Evolutionary conservation across 2,888 invertebrate genomes (phyloP), one percentile per base, ranked within the genome.

Genomic region (Cheilosia pagana): DNA sequence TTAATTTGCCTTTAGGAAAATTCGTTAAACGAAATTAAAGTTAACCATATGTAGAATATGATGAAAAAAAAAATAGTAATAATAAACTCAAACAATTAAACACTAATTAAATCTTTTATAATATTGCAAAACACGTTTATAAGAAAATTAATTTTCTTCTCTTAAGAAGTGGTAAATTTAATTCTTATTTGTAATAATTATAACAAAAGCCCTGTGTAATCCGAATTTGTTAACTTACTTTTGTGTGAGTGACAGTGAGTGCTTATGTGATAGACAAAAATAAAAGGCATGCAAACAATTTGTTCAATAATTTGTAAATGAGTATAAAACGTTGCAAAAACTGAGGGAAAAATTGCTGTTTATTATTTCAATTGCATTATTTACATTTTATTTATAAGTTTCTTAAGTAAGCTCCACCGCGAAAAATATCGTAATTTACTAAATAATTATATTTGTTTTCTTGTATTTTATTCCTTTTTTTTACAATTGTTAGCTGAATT

Each of bases 171-270:
- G 68, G 50, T 75, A 68, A 79, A 59, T 70, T 63, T 45, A 57
- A 62, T 67, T 75, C 55, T 67, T 72, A 53, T 72, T 78, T 83
- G 57, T 78, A 83, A 81, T 82, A 70, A 72, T 76, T 87, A 81
- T 87, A 88, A 88, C 87, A 87, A 87, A 89, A 88, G 86, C 88
- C 89, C 89, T 89, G 89, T 89, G 87, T 88, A 87, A 87, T 88
- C 88, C 88, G 89, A 88, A 88, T 88, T 88, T 88, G 88, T 87
- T 88, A 75, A 78, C 62, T 65, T 85, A 86, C 65, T 68, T 81
- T 72, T 45, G 53, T 65, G 53, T 63, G 45, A 70, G 31, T 74
- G 53, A 70, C 41, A 70, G 31, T 74, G 53, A 70, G 52, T 77
- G 72, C 52, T 67, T 67, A 63, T 70, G 75, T 79, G 65, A 55